These are phyloP conservation scores for Anguilla megastoma DNA, from an alignment of 2,797 vertebrate genomes.

Conservation along the genomic window DNA sequence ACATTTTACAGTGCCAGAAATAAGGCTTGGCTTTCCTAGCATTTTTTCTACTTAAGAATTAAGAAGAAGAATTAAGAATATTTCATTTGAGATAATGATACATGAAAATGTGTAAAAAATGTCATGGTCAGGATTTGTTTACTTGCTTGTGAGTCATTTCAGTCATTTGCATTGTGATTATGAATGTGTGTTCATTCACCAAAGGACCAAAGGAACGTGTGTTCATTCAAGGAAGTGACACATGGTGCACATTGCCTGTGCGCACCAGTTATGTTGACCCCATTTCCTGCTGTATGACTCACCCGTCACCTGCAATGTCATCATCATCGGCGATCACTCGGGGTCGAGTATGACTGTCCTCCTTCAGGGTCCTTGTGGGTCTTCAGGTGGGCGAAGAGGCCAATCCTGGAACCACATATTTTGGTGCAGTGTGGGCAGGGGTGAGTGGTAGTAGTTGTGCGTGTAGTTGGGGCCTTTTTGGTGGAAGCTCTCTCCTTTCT, in stretches of 20 bases:
- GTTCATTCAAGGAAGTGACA: background rate
- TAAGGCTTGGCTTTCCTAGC: background rate
- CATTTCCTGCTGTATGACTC: background rate
- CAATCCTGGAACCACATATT: no score
- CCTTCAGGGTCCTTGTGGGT: no score
- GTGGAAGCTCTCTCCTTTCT: no score
- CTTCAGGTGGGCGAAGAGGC: no score
- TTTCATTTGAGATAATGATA: conserved; percentile 3
- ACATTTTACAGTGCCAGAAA: background rate
- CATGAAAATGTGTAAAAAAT: background rate
- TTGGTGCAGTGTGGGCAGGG: no score
- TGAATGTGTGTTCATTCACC: background rate
- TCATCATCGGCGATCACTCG: no score
- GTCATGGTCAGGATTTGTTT: background rate
- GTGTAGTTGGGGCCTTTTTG: no score
- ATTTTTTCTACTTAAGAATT: background rate
- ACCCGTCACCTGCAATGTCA: background rate
- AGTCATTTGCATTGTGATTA: background rate
- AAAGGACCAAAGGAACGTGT: background rate
- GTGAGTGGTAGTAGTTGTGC: no score
- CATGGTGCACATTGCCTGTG: background rate
- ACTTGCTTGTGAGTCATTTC: background rate
- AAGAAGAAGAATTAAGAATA: no score
- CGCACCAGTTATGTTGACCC: background rate
- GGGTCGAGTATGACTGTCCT: no score